Base-by-base conservation (phyloP, 2,888 invertebrate species). In the Hedychridium roseum region DNA sequence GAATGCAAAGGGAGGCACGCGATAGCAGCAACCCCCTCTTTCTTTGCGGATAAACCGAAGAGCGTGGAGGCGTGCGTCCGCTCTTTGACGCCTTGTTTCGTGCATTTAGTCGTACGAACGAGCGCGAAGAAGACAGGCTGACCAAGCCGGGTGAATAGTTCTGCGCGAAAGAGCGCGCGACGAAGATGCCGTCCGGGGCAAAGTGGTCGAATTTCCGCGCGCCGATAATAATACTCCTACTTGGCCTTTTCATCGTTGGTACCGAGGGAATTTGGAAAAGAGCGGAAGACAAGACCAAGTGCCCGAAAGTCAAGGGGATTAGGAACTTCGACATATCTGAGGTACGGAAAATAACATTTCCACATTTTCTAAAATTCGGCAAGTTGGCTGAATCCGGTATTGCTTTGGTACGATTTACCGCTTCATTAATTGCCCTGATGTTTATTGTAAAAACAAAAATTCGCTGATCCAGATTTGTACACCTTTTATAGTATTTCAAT, bases 311-410 rank as follows among this genome's bases (percentile, higher is more conserved):
- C 54, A 88, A 88, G 76, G 90, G 90, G 11, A 87, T 88, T 39
- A 84, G 87, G 30, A 90, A 92, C 80, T 92, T 92, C 71, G 88
- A 92, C 81, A 81, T 92, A 63, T 82, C 88, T 58, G 84, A 86
- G 80, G 92, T 90, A 66, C 47, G 50, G n/a, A n/a, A n/a, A n/a
- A n/a, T n/a, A n/a, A n/a, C n/a, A n/a, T n/a, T n/a, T n/a, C n/a
- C n/a, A n/a, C n/a, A n/a, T n/a, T n/a, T n/a, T n/a, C n/a, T n/a
- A n/a, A n/a, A n/a, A n/a, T n/a, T n/a, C n/a, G n/a, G n/a, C n/a
- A n/a, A n/a, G n/a, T n/a, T n/a, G n/a, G n/a, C n/a, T n/a, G n/a
- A n/a, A n/a, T n/a, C n/a, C n/a, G n/a, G n/a, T n/a, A n/a, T n/a
- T n/a, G n/a, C n/a, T n/a, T n/a, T n/a, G n/a, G n/a, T n/a, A n/a